A percentile compares a stretch with the other conserved stretches of the same genome.
These are phyloP conservation scores for Tetramorium parvispinum DNA, from an alignment of 1,140 invertebrate genomes.

Conservation along the genomic window DNA sequence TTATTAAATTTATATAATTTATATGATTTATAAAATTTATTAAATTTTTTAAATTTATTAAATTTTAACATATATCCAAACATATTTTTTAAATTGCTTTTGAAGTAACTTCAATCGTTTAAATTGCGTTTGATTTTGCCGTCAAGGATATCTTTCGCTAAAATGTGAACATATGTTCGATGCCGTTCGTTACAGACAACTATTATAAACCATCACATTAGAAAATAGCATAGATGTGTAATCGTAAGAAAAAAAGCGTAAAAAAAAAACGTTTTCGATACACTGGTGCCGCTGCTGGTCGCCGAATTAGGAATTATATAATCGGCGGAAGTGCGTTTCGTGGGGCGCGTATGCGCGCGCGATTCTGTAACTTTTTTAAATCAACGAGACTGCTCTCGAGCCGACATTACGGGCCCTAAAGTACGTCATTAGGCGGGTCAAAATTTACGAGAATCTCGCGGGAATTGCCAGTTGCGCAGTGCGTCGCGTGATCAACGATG, in stretches of 20 bases:
- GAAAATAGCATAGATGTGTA: constrained; percentile 38
- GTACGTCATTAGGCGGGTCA: constrained; percentile 56
- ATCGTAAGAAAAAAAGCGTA: constrained; percentile 4
- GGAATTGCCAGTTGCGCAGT: constrained; percentile 39
- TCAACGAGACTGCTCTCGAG: constrained; percentile 31
- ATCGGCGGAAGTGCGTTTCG: constrained; percentile 36
- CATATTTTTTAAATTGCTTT: constrained; percentile 6
- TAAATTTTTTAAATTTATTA: no score
- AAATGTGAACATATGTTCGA: not conserved
- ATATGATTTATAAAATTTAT: no score
- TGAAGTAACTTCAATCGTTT: not conserved
- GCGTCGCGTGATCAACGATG: constrained; percentile 61
- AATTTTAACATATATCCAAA: not conserved
- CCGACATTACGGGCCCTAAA: constrained; percentile 35
- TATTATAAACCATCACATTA: not conserved
- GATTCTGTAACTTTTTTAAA: constrained; percentile 28
- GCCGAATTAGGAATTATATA: constrained; percentile 6
- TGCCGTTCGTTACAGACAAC: not conserved
- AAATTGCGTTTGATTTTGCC: not conserved
- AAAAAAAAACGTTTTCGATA: not conserved
- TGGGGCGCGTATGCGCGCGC: not conserved
- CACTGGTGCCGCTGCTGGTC: not conserved
- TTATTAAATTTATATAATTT: no score
- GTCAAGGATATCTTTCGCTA: not conserved
- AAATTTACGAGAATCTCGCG: constrained; percentile 48